A percentile compares a stretch with the other conserved stretches of the same genome.
Conservation (phyloP, 2,113 vertebrate species). For the Campylomormyrus tamandua region DNA sequence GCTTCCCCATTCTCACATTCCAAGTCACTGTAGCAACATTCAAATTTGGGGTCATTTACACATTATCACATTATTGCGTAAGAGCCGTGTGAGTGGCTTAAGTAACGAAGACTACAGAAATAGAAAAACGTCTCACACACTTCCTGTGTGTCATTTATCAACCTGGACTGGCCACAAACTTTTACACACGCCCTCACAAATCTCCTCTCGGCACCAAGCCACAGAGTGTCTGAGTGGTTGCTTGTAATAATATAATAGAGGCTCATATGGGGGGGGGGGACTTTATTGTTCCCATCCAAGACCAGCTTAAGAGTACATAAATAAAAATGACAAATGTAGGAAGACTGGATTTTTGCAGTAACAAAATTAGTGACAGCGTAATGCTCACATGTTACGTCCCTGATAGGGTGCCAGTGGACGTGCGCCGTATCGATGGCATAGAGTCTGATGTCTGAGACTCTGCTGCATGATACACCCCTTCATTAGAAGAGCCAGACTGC, state of each 20-base stretch:
- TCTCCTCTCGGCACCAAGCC: background rate
- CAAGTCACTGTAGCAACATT: background rate
- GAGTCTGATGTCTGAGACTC: constrained; percentile 1
- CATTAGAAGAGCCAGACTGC: constrained; percentile 69
- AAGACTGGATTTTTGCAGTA: background rate
- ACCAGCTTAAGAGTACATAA: background rate
- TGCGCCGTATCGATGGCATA: constrained; percentile 14
- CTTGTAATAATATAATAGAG: background rate
- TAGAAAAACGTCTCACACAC: background rate
- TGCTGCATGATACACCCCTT: constrained; percentile 54
- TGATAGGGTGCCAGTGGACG: background rate
- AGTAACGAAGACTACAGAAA: background rate
- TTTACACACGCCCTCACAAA: constrained; percentile 1
- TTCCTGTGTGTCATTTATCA: constrained; percentile 2
- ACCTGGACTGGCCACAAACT: background rate
- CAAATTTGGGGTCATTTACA: background rate
- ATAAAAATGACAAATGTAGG: background rate
- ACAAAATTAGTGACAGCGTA: background rate
- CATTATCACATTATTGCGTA: background rate
- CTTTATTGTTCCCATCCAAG: background rate
- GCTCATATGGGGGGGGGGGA: background rate
- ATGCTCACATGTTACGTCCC: background rate
- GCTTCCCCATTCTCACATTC: background rate
- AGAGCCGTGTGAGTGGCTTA: background rate
- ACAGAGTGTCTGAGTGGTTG: background rate